Evolutionary conservation across 2,888 invertebrate genomes (phyloP), one percentile per base, ranked within the genome.

Genomic region (Morinoia aosen): DNA sequence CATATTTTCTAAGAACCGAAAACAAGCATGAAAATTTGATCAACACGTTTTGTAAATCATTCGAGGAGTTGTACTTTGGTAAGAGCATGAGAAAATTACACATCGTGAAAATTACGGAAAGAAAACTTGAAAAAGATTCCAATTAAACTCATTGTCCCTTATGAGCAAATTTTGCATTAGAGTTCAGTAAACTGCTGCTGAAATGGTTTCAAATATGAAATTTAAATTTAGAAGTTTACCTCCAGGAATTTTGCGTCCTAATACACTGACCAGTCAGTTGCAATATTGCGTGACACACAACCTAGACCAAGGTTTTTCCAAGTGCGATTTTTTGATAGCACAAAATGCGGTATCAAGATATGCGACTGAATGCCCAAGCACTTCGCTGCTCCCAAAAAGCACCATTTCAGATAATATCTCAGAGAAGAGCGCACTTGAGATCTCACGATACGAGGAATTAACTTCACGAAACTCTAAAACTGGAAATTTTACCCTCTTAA

Each of bases 401-500:
- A 12, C 90, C 39, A 48, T 48, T 48, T 90, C 90, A 90, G 90
- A 90, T 90, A 39, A 90, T 90, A 90, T 90, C 90, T 39, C 19
- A 40, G 48, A 90, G 39, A 40, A n/a, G n/a, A 93, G 93, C 10
- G 58, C 93, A 57, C 57, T 57, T 57, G 57, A 93, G 93, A 93
- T 93, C 93, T 57, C 93, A 57, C 93, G 93, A 93, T 93, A 93
- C 48, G n/a, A 57, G 14, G 56, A 57, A 93, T 90, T 90, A 93
- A 93, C 39, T 57, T 93, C 93, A 93, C 93, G 93, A 93, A 90
- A 93, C n/a, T 93, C 93, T n/a, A 57, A n/a, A 19, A 33, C 57
- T 93, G n/a, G 93, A 93, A 93, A 93, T 93, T 57, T 93, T 93
- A 93, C 57, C 93, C 93, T 93, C 25, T 93, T 93, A 93, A 93